Evolutionary conservation across 2,113 vertebrate genomes (phyloP).

Genomic region (Ophthalmolycus amberensis): DNA sequence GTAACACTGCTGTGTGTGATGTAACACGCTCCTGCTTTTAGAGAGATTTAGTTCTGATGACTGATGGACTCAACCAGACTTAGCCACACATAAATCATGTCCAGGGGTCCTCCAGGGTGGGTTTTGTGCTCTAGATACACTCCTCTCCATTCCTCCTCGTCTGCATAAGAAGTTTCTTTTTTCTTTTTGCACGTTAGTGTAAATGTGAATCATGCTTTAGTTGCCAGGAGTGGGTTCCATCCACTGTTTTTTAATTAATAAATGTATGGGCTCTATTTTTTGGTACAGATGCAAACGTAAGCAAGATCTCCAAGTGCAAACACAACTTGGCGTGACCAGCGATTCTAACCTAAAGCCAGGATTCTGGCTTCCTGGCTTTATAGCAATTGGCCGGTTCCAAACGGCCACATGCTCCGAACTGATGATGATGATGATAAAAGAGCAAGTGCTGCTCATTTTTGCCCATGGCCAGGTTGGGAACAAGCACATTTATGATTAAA

Average conservation of each 20-base stretch:
- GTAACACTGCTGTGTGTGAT: not conserved
- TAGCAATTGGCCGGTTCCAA: too few relatives aligned
- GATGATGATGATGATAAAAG: too few relatives aligned
- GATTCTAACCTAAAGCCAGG: too few relatives aligned
- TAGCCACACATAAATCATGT: not conserved
- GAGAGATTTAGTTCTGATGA: constrained; percentile 1
- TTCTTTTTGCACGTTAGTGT: not conserved
- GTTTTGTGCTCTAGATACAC: not conserved
- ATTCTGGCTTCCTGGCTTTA: too few relatives aligned
- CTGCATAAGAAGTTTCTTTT: not conserved
- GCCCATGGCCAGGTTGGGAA: not conserved
- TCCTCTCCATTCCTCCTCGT: not conserved
- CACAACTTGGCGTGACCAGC: not conserved
- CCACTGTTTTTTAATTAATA: not conserved
- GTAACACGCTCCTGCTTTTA: constrained; percentile 2
- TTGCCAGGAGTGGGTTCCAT: not conserved
- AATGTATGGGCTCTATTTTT: not conserved
- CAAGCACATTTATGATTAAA: not conserved
- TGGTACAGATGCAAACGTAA: not conserved
- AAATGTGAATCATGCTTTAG: not conserved
- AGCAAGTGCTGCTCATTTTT: too few relatives aligned
- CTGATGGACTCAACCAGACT: not conserved
- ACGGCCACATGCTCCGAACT: too few relatives aligned
- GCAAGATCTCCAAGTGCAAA: not conserved
- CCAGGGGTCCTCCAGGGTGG: not conserved